Evolutionary conservation across 2,888 invertebrate genomes (phyloP).

Genomic region (Zygogramma bicolorata): DNA sequence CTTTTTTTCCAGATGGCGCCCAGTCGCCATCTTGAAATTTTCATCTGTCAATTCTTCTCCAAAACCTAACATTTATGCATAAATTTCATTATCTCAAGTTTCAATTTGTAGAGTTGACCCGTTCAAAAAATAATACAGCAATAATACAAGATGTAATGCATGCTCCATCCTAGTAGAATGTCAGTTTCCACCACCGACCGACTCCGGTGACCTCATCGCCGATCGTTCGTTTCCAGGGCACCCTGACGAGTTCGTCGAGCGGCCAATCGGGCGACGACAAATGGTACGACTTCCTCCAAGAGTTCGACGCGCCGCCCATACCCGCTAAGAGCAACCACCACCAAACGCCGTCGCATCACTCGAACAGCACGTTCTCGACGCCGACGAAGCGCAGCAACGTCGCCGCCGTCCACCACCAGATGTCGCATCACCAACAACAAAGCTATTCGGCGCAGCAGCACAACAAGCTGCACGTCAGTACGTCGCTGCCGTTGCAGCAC

Average conservation of each 20-base stretch:
- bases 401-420: constrained; percentile 59
- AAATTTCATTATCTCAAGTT: too few species aligned
- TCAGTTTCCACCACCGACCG: background rate
- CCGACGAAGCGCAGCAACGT: constrained; percentile 64
- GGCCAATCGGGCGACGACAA: constrained; percentile 76
- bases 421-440: constrained; percentile 53
- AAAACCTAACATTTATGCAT: too few species aligned
- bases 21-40: too few species aligned
- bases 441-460: constrained; percentile 63
- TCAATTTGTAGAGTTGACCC: too few species aligned
- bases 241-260: constrained; percentile 74
- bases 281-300: constrained; percentile 72
- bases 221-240: constrained; percentile 66
- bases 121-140: too few species aligned
- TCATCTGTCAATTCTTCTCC: too few species aligned
- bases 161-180: background rate
- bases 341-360: constrained; percentile 44
- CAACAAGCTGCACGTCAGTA: constrained; percentile 65
- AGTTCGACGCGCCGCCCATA: constrained; percentile 70
- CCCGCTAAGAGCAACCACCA: constrained; percentile 63
- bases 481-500: constrained; percentile 65
- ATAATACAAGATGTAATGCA: background rate
- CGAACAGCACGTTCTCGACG: constrained; percentile 63
- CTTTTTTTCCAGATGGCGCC: too few species aligned
- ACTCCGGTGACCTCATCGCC: background rate